phyloP scores from a whole-genome alignment of 2,888 invertebrate genomes.

The Tenthredo distinguenda region DNA sequence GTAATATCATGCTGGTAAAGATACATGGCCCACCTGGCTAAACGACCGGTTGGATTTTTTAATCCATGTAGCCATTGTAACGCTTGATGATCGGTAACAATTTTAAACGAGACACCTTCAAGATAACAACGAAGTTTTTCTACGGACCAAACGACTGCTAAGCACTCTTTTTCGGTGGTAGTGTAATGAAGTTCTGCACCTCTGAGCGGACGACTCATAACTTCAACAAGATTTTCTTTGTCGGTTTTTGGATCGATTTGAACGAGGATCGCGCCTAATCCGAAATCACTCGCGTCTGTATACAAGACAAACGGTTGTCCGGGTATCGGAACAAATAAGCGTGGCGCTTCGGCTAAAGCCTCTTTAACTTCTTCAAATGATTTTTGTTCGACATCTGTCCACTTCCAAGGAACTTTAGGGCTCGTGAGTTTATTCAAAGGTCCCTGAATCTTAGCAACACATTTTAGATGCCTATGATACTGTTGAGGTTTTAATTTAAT shows the following conservation, averaged over 20 bases:
- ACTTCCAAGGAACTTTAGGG: constrained; percentile 25
- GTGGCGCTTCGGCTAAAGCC: constrained; percentile 50
- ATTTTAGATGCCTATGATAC: constrained; percentile 37
- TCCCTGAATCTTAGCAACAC: constrained; percentile 24
- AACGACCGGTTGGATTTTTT: constrained; percentile 46
- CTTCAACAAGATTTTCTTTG: constrained; percentile 47
- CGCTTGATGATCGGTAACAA: constrained; percentile 57
- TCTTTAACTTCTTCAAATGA: constrained; percentile 53
- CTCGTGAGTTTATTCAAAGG: constrained; percentile 23
- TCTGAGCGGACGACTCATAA: constrained; percentile 55
- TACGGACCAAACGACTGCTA: constrained; percentile 54
- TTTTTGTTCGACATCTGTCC: constrained; percentile 53
- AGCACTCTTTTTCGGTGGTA: constrained; percentile 51
- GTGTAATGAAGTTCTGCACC: constrained; percentile 54
- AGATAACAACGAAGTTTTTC: constrained; percentile 56
- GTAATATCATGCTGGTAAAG: constrained; percentile 53
- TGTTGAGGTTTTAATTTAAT: no score
- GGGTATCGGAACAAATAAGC: constrained; percentile 53
- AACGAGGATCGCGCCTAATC: constrained; percentile 57
- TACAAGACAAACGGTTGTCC: constrained; percentile 53
- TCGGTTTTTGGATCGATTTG: constrained; percentile 53
- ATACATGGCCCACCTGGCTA: constrained; percentile 58
- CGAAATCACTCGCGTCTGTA: constrained; percentile 57
- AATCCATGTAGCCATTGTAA: constrained; percentile 52
- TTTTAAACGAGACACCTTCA: constrained; percentile 51